Evolutionary conservation across 1,140 invertebrate species (phyloP).

Genomic region (Lithobius niger): DNA sequence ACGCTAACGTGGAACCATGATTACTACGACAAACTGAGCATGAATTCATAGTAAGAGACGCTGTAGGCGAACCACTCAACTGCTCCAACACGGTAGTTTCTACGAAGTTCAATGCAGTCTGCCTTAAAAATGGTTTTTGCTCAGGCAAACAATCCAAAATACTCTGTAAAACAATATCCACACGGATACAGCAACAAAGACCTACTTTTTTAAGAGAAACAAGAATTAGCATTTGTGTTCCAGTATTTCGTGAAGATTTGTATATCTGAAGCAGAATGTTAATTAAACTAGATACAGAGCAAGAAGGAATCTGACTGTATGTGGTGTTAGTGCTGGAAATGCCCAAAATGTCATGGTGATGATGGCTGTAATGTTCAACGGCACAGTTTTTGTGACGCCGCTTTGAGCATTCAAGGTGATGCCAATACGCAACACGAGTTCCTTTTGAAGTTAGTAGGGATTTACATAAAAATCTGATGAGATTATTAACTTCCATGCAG

Average conservation of each 20-base stretch:
- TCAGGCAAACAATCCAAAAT: neutral
- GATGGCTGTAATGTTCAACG: neutral
- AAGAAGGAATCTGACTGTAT: neutral
- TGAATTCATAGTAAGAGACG: no score
- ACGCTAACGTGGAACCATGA: neutral
- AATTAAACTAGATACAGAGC: neutral
- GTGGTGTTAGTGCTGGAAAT: neutral
- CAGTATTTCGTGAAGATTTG: neutral
- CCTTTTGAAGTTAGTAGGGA: no score
- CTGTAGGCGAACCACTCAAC: neutral
- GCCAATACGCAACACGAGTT: neutral
- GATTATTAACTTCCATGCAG: no score
- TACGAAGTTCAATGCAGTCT: constrained; percentile 1
- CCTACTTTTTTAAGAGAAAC: constrained; percentile 1
- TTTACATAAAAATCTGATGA: no score
- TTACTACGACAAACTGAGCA: neutral
- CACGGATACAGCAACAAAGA: neutral
- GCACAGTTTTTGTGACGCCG: neutral
- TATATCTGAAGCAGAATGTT: neutral
- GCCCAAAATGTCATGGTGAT: neutral
- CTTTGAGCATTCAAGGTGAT: neutral
- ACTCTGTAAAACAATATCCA: neutral
- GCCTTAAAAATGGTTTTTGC: neutral
- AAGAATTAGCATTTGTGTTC: neutral
- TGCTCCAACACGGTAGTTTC: constrained; percentile 3